These are phyloP conservation scores for Channa maculata DNA, from an alignment of 2,113 vertebrate genomes.

Conservation along the genomic window DNA sequence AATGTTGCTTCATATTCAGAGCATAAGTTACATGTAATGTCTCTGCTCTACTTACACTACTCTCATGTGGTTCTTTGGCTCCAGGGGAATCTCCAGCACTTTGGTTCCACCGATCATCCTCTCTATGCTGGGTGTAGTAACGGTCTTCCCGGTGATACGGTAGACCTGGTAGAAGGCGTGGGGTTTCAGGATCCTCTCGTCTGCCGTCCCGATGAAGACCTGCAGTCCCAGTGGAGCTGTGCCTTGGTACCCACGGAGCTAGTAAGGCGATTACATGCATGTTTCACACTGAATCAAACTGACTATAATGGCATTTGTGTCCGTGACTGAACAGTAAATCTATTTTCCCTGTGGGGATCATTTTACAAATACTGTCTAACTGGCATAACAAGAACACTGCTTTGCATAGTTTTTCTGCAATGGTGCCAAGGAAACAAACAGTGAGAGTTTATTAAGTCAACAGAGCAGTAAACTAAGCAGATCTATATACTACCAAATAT, in stretches of 20 bases:
- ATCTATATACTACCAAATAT: not conserved
- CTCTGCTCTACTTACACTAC: constrained; percentile 86
- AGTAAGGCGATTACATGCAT: constrained; percentile 16
- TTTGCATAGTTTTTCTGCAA: constrained; percentile 43
- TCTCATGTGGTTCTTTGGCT: constrained; percentile 95
- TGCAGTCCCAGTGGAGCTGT: constrained; percentile 90
- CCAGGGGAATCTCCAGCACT: constrained; percentile 92
- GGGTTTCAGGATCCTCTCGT: constrained; percentile 92
- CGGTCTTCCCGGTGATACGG: constrained; percentile 95
- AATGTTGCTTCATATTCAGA: not conserved
- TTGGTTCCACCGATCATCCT: constrained; percentile 92
- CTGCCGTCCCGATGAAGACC: constrained; percentile 97
- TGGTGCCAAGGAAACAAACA: constrained; percentile 13
- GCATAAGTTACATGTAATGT: not conserved
- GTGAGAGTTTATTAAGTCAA: not conserved
- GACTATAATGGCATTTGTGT: not conserved
- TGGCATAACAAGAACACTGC: constrained; percentile 17
- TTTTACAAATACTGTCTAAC: constrained; percentile 30
- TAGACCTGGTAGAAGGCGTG: constrained; percentile 99
- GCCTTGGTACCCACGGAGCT: constrained; percentile 95
- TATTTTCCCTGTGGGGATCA: constrained; percentile 5
- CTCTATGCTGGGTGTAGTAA: constrained; percentile 94
- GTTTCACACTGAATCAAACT: not conserved
- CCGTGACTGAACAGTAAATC: constrained; percentile 1
- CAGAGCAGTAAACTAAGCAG: constrained; percentile 10